Evolutionary conservation across 92 coral and sea anemone species (phyloP).

Genomic region (Pocillopora grandis): DNA sequence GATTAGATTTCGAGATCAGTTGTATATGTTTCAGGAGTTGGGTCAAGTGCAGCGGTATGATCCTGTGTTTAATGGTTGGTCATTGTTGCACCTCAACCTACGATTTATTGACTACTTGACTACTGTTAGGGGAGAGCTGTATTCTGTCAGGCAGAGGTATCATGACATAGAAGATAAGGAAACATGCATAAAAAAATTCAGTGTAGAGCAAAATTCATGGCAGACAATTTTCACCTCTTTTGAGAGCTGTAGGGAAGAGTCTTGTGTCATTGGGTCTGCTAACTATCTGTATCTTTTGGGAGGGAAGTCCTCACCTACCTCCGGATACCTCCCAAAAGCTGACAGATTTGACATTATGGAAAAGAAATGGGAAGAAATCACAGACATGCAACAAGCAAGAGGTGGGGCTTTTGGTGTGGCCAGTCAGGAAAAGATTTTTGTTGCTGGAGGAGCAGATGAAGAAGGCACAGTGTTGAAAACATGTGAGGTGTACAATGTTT

Average conservation of each 20-base stretch:
- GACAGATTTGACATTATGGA: background rate
- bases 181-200: background rate
- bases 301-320: background rate
- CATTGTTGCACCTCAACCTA: background rate
- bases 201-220: background rate
- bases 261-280: slow-evolving; percentile 4
- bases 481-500: too few species aligned
- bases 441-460: background rate
- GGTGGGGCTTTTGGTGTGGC: slow-evolving; percentile 13
- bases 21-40: background rate
- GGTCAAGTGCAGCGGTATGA: background rate
- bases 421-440: background rate
- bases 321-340: background rate
- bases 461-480: background rate
- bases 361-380: slow-evolving; percentile 7
- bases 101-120: background rate
- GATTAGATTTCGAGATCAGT: background rate
- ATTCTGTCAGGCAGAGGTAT: background rate
- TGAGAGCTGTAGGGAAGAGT: background rate
- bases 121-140: background rate
- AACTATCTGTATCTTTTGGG: background rate
- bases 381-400: background rate
- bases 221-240: background rate
- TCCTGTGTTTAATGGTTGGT: slow-evolving; percentile 4
- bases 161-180: background rate